Conservation (phyloP, 2,797 vertebrate genomes). For the Coreius guichenoti region DNA sequence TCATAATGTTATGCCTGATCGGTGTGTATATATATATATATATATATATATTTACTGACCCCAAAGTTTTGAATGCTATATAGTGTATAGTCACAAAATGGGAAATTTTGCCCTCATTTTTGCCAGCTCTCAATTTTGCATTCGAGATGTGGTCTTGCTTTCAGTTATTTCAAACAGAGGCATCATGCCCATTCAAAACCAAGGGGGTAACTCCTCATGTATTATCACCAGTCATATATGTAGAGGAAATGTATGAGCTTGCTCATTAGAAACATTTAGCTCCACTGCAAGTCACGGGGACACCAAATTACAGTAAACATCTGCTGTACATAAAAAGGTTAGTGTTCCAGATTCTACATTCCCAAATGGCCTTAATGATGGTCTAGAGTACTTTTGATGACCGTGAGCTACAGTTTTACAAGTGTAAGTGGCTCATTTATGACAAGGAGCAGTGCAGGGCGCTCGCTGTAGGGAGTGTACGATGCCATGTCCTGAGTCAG, state of each 20-base stretch:
- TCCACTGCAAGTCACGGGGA: not conserved
- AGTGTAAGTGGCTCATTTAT: slow-evolving; percentile 38
- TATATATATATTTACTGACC: not conserved
- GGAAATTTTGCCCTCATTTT: not conserved
- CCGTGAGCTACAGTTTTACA: slow-evolving; percentile 24
- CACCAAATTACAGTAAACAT: slow-evolving; percentile 28
- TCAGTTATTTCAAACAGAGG: not conserved
- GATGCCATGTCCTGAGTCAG: slow-evolving; percentile 47
- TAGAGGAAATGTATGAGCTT: not conserved
- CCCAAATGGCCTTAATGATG: slow-evolving; percentile 43
- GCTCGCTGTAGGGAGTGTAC: not conserved
- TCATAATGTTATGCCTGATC: no score
- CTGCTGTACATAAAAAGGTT: slow-evolving; percentile 44
- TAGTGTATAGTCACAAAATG: not conserved
- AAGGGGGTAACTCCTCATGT: not conserved
- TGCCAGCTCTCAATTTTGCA: not conserved
- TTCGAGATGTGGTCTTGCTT: no score
- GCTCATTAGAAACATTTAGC: slow-evolving; percentile 3
- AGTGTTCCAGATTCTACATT: slow-evolving; percentile 42
- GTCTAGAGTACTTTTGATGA: slow-evolving; percentile 39
- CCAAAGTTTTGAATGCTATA: not conserved
- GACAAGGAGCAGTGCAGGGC: not conserved
- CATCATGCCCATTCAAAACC: no score
- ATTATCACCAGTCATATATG: not conserved
- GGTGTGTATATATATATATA: no score